These are phyloP conservation scores for Labeo calbasu DNA, from an alignment of 2,797 vertebrate genomes.

Conservation along the genomic window DNA sequence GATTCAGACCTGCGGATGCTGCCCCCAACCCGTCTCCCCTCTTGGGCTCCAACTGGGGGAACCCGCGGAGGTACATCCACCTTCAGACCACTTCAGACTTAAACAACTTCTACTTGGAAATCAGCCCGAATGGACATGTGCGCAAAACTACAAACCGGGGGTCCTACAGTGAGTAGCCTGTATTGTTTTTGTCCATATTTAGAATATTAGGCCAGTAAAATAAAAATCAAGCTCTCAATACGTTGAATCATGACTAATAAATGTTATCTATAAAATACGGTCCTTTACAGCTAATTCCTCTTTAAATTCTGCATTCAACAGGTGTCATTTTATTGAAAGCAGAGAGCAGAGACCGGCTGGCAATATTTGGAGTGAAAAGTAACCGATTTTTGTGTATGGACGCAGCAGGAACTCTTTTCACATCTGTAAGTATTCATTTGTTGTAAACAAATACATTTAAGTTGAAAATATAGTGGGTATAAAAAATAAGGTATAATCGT, in stretches of 20 bases:
- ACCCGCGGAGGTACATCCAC: constrained; percentile 83
- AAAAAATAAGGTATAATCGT: not conserved
- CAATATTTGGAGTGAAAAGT: constrained; percentile 90
- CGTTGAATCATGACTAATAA: not conserved
- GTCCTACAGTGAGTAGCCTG: constrained; percentile 87
- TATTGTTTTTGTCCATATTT: not conserved
- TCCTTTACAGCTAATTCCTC: not conserved
- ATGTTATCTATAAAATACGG: not conserved
- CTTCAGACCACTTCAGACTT: constrained; percentile 88
- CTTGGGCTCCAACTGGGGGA: constrained; percentile 86
- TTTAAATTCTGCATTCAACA: constrained; percentile 60
- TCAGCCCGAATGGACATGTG: constrained; percentile 85
- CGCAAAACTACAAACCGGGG: constrained; percentile 85
- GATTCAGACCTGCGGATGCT: constrained; percentile 65
- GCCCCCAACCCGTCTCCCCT: constrained; percentile 86
- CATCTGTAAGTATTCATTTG: constrained; percentile 81
- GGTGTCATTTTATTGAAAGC: constrained; percentile 89
- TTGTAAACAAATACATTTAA: not conserved
- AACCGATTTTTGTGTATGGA: constrained; percentile 92
- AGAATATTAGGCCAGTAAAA: not conserved
- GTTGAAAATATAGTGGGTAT: not conserved
- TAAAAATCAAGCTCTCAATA: not conserved
- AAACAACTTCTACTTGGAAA: constrained; percentile 92
- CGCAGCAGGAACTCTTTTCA: constrained; percentile 84
- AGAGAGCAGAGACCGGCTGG: constrained; percentile 85